These are phyloP conservation scores for Erethizon dorsatum DNA, from an alignment of 2,797 vertebrate species.

Conservation along the genomic window DNA sequence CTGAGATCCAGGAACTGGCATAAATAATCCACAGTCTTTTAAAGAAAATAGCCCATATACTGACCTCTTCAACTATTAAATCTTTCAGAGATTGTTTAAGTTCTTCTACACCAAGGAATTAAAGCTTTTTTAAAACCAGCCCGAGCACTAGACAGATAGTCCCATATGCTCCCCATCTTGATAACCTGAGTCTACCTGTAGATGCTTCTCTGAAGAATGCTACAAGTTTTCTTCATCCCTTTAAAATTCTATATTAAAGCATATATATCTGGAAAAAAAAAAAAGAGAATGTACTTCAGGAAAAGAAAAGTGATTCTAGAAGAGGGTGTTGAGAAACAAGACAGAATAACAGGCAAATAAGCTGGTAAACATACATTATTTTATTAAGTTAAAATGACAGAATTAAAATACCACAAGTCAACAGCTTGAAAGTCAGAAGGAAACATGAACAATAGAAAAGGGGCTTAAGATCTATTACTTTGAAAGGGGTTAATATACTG, in stretches of 20 bases:
- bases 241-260: slow-evolving; percentile 21
- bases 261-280: neutral
- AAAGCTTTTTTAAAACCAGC: slow-evolving; percentile 24
- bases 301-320: neutral
- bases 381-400: neutral
- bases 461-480: neutral
- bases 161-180: neutral
- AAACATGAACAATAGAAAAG: neutral
- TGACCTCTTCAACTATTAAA: slow-evolving; percentile 32
- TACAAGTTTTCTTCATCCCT: neutral
- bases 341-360: neutral
- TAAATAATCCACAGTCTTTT: slow-evolving; percentile 29
- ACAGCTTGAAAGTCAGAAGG: neutral
- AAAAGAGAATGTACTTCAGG: neutral
- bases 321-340: neutral
- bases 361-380: neutral
- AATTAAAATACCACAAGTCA: neutral
- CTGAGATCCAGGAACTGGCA: neutral
- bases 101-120: slow-evolving; percentile 27
- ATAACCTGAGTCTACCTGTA: neutral
- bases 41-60: neutral
- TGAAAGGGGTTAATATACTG: neutral
- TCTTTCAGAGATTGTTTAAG: slow-evolving; percentile 42
- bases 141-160: accelerated
- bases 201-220: neutral